These are phyloP conservation scores for Bombus terrestris DNA, from an alignment of 1,140 invertebrate species.

Conservation along the genomic window DNA sequence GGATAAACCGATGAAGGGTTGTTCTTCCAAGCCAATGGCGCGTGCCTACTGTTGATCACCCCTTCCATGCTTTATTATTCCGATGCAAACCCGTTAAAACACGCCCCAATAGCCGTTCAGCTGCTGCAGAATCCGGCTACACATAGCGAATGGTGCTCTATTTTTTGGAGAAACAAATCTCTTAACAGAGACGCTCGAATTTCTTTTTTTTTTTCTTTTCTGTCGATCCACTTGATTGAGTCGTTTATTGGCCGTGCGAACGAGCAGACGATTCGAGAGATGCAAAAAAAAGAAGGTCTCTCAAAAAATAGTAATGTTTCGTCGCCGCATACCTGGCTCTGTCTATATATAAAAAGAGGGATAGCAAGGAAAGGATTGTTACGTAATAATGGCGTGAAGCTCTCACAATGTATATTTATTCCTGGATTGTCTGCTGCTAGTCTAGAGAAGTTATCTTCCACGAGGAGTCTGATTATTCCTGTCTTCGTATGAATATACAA, in stretches of 20 bases:
- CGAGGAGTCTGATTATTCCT: conserved; percentile 25
- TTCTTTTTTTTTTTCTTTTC: neutral
- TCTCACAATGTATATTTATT: conserved; percentile 27
- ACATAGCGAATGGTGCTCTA: neutral
- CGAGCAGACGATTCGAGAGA: neutral
- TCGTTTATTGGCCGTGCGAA: conserved; percentile 20
- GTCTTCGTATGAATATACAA: neutral
- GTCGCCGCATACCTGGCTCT: conserved; percentile 3
- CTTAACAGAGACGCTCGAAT: neutral
- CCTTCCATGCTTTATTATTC: conserved; percentile 61
- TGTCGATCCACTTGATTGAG: neutral
- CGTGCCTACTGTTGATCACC: conserved; percentile 68
- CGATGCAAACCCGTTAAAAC: conserved; percentile 64
- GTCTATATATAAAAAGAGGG: neutral
- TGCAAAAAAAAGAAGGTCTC: neutral
- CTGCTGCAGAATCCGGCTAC: conserved; percentile 39
- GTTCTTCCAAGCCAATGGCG: conserved; percentile 77
- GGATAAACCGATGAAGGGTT: conserved; percentile 74
- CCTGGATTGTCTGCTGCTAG: conserved; percentile 22
- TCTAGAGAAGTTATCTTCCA: conserved; percentile 11
- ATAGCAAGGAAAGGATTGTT: neutral
- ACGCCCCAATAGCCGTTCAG: conserved; percentile 61
- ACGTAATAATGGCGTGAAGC: conserved; percentile 5
- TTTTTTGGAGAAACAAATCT: conserved; percentile 8
- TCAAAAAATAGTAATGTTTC: conserved; percentile 26